Evolutionary conservation across 2,113 vertebrate genomes (phyloP), one percentile per base, ranked within the genome.

Genomic region (Lanius collurio): DNA sequence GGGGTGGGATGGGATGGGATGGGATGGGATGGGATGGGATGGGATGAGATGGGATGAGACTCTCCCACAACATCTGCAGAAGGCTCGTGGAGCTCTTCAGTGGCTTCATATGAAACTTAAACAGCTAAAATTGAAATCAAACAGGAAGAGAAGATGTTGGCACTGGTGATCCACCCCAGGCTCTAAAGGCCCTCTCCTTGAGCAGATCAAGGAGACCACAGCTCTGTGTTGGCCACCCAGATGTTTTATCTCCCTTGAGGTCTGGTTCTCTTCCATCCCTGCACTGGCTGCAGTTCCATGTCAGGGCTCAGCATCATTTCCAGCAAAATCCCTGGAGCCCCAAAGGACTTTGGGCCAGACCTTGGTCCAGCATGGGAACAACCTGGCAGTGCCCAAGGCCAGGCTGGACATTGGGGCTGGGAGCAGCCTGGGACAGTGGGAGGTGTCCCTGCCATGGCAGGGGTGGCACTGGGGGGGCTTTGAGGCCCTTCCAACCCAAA

Each of bases 351-450:
- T 21, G 47, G 55, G 3, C 60, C 65, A 46, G n/a, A 17, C 59
- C 15, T 59, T n/a, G 57, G 27, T 27, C 27, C 49, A 30, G 12
- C 20, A 7, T 16, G 23, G 35, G 49, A 49, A 18, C 41, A 23
- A 6, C 7, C 3, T 0, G 42, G 60, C 1, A 18, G 7, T 11
- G 2, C 16, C 33, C 46, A 2, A 44, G 63, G 53, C 53, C 37
- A 27, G 44, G 46, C 18, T 86, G 83, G 53, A 10, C 37, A 10
- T 22, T 49, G 5, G 73, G 37, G 22, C 55, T 7, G 3, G 44
- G 63, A 44, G 71, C 53, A 44, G 13, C 27, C 46, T 69, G 73
- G 44, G 83, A 14, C 1, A 39, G 63, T 13, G 27, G 11, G 0
- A 44, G 37, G 62, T 60, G 83, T 18, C 35, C 50, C n/a, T 56